Evolutionary conservation across 1,140 invertebrate genomes (phyloP), one percentile per base, ranked within the genome.

Genomic region (Solenopsis invicta): DNA sequence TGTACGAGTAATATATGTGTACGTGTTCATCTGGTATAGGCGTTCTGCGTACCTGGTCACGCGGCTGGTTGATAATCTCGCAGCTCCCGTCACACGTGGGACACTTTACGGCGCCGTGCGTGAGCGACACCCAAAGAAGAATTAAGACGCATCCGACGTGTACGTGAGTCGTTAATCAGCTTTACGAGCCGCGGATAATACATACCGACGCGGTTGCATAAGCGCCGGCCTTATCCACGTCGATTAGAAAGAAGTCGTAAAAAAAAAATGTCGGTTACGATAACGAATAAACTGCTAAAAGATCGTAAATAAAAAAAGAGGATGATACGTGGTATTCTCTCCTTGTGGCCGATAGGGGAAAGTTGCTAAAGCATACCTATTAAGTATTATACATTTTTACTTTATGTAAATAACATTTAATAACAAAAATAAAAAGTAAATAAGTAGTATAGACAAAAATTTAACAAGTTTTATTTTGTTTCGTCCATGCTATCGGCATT

Each of bases 71-170:
- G 82, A 77, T 76, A 85, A 76, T 85, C 56, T 66, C 45, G 29
- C 45, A 24, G 59, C 74, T 85, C 29, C 56, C 61, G 45, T 85
- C 82, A 45, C 82, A 66, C 82, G 45, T 48, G 45, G 78, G 18
- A 82, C 72, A 82, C 67, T 72, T 82, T 72, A 82, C 66, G 45
- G 13, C 45, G 48, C 9, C 29, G 37, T 54, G 67, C 66, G 18
- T 80, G 45, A 34, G 77, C 77, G 48, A 67, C 74, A 18, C 48
- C n/a, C n/a, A 48, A 29, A 56, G 50, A 66, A 52, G 61, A 85
- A 85, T 85, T 77, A 77, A 85, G 56, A 85, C 72, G 29, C 82
- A 66, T 61, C 61, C 72, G 48, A 76, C 41, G 34, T 59, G 59
- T 34, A 41, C 67, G 29, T 29, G 50, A 81, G 85, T 81, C 54